A percentile compares a stretch with the other conserved stretches of the same genome.
These are phyloP conservation scores for Chesias legatella DNA, from an alignment of 2,888 invertebrate genomes.

Conservation along the genomic window DNA sequence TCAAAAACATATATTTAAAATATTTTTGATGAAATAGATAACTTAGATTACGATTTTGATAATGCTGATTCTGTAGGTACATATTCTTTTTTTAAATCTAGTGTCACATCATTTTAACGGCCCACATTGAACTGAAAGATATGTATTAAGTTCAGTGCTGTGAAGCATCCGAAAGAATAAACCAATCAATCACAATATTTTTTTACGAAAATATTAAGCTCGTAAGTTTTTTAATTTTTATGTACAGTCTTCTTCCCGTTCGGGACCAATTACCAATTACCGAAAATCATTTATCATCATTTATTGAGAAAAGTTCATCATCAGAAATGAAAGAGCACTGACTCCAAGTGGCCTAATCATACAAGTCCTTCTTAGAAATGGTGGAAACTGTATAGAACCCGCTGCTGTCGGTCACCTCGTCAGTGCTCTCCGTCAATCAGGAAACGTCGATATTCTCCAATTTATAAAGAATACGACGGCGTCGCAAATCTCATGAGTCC, in stretches of 20 bases:
- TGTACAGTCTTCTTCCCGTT: constrained; percentile 20
- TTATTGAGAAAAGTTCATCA: constrained; percentile 22
- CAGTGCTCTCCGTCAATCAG: constrained; percentile 77
- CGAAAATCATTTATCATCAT: constrained; percentile 20
- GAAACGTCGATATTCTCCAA: constrained; percentile 68
- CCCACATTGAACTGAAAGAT: constrained; percentile 1
- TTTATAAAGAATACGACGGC: constrained; percentile 65
- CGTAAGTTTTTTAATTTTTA: constrained; percentile 49
- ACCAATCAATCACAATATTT: constrained; percentile 13
- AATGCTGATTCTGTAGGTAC: no score
- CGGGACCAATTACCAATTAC: constrained; percentile 10
- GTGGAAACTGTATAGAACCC: constrained; percentile 66
- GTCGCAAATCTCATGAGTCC: constrained; percentile 71
- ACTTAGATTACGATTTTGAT: no score
- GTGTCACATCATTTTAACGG: no score
- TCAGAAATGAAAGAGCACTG: constrained; percentile 20
- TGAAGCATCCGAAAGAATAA: constrained; percentile 2
- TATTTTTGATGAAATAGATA: no score
- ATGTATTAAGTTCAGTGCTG: constrained; percentile 5
- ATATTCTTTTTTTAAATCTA: no score
- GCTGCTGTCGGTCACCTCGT: constrained; percentile 72
- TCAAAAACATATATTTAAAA: no score
- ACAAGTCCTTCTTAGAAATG: constrained; percentile 61
- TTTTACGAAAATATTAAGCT: constrained; percentile 42
- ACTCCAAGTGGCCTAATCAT: constrained; percentile 42